Evolutionary conservation across 37 sponge, comb jelly and placozoan genomes (phyloP).

Genomic region (Hexactinellida sp.): DNA sequence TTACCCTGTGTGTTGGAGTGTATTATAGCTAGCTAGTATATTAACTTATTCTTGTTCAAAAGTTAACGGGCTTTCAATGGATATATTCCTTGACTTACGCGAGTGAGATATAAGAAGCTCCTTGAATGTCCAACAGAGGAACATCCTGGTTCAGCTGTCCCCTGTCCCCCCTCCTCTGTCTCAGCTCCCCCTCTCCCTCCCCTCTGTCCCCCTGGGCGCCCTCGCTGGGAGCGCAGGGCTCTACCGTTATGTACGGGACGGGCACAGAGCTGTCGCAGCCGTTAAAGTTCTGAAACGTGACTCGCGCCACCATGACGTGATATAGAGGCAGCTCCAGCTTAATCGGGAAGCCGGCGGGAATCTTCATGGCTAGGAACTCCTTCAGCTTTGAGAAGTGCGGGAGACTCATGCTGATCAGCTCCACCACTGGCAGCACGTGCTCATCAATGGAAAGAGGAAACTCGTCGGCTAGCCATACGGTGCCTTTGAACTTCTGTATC

Average conservation of each 20-base stretch:
- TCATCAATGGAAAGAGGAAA: slow-evolving; percentile 78
- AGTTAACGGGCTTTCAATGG: too few species aligned
- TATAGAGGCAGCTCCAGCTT: slow-evolving; percentile 97
- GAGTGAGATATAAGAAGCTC: neutral
- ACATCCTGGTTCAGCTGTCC: neutral
- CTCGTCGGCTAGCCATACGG: slow-evolving; percentile 74
- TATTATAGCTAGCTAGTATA: too few species aligned
- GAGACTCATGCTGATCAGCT: slow-evolving; percentile 61
- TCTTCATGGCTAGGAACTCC: slow-evolving; percentile 88
- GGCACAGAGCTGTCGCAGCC: slow-evolving; percentile 37
- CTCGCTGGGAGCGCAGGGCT: neutral
- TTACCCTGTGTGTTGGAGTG: too few species aligned
- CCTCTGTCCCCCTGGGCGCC: neutral
- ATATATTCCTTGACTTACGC: neutral
- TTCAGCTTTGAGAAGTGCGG: slow-evolving; percentile 86
- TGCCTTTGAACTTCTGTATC: slow-evolving; percentile 80
- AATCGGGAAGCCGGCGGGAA: slow-evolving; percentile 93
- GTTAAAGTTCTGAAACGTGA: slow-evolving; percentile 79
- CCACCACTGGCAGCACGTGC: slow-evolving; percentile 81
- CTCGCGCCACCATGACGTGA: slow-evolving; percentile 82
- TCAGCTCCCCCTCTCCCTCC: neutral
- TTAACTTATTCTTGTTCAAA: too few species aligned
- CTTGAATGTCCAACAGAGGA: neutral
- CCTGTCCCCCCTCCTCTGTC: neutral
- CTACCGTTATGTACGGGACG: neutral